Evolutionary conservation across 2,888 invertebrate species (phyloP), one percentile per base, ranked within the genome.

Genomic region (Uloborus plumipes): DNA sequence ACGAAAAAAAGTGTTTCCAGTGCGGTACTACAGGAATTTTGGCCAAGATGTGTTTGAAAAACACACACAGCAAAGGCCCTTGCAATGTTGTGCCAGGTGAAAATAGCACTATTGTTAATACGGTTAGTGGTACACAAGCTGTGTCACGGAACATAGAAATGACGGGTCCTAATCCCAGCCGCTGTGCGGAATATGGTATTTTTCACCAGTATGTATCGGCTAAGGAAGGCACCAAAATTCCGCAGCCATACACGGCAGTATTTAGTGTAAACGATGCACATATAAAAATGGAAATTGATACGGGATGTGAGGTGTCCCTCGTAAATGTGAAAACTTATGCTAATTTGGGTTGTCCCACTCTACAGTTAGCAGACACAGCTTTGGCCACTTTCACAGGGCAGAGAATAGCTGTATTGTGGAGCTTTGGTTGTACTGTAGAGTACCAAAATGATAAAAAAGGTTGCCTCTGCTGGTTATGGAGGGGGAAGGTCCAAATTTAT

Each of bases 401-500:
- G 18, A n/a, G 2, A n/a, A 58, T 58, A n/a, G 13, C 15, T 2
- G 58, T 62, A 9, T 26, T 62, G 62, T 26, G 62, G 14, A 62
- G 22, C 9, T 16, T 62, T 16, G 18, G 2, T 4, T 62, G 62
- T 6, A 26, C 14, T 26, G 62, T 62, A 4, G 31, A 26, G 62
- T 62, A 62, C 39, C 26, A 62, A 31, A n/a, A 39, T 16, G 26
- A 13, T 3, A 13, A 26, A 31, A 11, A 9, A 66, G 16, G 20
- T 1, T 66, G 15, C 14, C 66, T 13, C 66, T 66, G 49, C 14
- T 49, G 26, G 62, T 62, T 62, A 31, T 62, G 22, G 62, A 15
- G 62, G 62, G 39, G 18, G 62, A n/a, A 31, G 62, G 62, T n/a
- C 62, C 62, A 39, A 62, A 62, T 26, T 39, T 62, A 13, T 62